These are phyloP conservation scores for Rhinoderma darwinii DNA, from an alignment of 2,113 vertebrate species.

Conservation along the genomic window DNA sequence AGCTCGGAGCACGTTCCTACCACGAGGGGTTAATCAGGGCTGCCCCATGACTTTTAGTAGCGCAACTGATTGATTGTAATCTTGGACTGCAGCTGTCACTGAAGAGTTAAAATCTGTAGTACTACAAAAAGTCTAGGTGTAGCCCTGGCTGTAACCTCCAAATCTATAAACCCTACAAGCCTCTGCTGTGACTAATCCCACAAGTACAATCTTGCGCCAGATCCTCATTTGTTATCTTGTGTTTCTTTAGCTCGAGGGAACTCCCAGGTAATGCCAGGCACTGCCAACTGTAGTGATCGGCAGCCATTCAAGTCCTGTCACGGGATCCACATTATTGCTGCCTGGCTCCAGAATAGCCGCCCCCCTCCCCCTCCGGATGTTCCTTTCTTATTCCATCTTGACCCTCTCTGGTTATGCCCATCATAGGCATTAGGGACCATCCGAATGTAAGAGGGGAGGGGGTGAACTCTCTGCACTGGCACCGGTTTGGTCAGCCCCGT, in stretches of 20 bases:
- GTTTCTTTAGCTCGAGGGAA: constrained; percentile 21
- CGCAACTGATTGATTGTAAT: too few species aligned
- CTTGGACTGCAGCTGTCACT: too few species aligned
- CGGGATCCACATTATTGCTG: background rate
- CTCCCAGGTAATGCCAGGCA: constrained; percentile 40
- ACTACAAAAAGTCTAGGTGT: too few species aligned
- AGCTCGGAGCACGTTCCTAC: background rate
- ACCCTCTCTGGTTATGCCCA: too few species aligned
- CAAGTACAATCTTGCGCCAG: constrained; percentile 37
- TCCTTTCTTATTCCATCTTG: background rate
- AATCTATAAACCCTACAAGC: background rate
- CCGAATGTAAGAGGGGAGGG: background rate
- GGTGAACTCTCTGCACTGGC: background rate
- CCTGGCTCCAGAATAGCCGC: background rate
- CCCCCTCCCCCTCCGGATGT: too few species aligned
- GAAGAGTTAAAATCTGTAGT: too few species aligned
- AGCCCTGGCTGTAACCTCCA: too few species aligned
- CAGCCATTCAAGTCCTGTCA: constrained; percentile 11
- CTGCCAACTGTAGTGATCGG: constrained; percentile 50
- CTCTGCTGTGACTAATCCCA: constrained; percentile 41
- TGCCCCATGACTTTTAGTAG: too few species aligned
- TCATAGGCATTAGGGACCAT: background rate
- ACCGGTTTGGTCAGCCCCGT: background rate
- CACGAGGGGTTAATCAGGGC: too few species aligned
- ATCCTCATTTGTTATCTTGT: constrained; percentile 45